A percentile compares a stretch with the other conserved stretches of the same genome.
phyloP scores from a whole-genome alignment of 2,113 vertebrate species.

The Xiphophorus maculatus region DNA sequence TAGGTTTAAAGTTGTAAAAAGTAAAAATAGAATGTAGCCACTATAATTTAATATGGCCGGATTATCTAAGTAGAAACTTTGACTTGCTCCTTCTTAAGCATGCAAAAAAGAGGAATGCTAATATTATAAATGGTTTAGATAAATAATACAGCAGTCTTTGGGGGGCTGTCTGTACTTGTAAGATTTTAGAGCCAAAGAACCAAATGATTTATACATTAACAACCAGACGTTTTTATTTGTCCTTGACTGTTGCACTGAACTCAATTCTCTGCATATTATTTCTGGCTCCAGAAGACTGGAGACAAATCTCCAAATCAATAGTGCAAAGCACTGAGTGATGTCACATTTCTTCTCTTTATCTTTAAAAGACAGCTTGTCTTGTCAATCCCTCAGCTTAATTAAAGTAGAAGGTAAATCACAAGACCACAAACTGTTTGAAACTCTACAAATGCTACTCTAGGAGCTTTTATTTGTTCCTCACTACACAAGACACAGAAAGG shows the following conservation, averaged over 20 bases:
- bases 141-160: too few relatives aligned
- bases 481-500: neutral
- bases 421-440: neutral
- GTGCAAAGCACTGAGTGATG: neutral
- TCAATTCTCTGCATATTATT: neutral
- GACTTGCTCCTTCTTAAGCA: too few relatives aligned
- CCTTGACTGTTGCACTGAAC: neutral
- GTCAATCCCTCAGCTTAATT: constrained; percentile 6
- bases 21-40: too few relatives aligned
- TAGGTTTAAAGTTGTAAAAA: too few relatives aligned
- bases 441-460: constrained; percentile 19
- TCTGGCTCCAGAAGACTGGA: neutral
- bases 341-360: neutral
- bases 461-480: constrained; percentile 4
- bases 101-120: too few relatives aligned
- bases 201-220: neutral
- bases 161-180: too few relatives aligned
- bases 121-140: too few relatives aligned
- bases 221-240: neutral
- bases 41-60: too few relatives aligned
- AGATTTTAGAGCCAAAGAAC: too few relatives aligned
- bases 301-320: constrained; percentile 5
- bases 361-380: neutral
- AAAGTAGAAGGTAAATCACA: constrained; percentile 18
- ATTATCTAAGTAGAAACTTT: too few relatives aligned